Evolutionary conservation across 2,797 vertebrate species (phyloP).

Genomic region (Onychomys leucogaster): DNA sequence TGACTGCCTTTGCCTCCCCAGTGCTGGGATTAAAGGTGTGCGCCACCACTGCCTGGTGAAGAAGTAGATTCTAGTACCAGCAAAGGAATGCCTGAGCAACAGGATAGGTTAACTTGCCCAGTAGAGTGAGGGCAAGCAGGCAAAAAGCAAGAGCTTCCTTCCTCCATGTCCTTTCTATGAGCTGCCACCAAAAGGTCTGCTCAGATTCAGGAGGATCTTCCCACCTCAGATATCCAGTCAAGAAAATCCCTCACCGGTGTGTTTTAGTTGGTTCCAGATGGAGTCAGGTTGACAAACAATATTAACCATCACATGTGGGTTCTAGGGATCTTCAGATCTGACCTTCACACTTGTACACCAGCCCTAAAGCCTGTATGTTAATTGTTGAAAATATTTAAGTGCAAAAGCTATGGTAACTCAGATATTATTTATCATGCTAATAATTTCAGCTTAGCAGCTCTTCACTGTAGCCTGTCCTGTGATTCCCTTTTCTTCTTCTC

Average conservation of each 20-base stretch:
- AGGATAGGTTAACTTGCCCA: not conserved
- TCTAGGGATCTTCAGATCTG: not conserved
- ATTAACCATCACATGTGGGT: not conserved
- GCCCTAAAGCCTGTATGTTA: constrained; percentile 9
- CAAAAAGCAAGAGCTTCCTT: not conserved
- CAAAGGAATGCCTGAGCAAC: not conserved
- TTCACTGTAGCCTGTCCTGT: constrained; percentile 43
- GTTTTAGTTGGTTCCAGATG: not conserved
- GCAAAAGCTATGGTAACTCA: constrained; percentile 33
- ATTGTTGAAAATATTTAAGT: constrained; percentile 59
- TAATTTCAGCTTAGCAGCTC: constrained; percentile 35
- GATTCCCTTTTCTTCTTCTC: constrained; percentile 66
- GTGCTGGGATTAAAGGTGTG: no score
- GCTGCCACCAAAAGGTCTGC: not conserved
- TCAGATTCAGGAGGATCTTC: not conserved
- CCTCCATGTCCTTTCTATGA: not conserved
- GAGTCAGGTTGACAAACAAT: not conserved
- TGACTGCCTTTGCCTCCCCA: not conserved
- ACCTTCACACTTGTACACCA: not conserved
- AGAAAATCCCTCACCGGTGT: not conserved
- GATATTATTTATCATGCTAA: not conserved
- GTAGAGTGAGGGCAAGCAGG: not conserved
- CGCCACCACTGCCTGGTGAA: not conserved
- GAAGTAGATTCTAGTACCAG: not conserved
- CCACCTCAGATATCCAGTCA: not conserved